phyloP scores from a whole-genome alignment of 2,113 vertebrate species.

The Anolis sagrei region DNA sequence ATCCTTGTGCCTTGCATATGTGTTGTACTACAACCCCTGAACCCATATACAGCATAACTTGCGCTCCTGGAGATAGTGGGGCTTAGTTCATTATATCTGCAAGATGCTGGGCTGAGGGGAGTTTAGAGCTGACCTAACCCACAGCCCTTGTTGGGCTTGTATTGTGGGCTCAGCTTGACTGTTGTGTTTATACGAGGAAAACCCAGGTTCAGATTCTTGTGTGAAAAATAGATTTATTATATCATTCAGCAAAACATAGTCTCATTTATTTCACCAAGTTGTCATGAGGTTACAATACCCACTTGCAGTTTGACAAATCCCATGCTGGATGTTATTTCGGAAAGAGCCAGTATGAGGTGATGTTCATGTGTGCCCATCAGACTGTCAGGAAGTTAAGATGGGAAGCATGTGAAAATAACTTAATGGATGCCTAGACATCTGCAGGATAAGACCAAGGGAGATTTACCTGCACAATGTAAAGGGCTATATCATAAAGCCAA shows the following conservation, averaged over 20 bases:
- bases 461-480: accelerated
- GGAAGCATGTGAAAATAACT: background rate
- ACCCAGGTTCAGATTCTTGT: background rate
- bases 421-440: too few species aligned
- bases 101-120: background rate
- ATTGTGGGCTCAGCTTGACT: background rate
- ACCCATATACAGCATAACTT: too few species aligned
- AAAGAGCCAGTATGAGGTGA: background rate
- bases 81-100: background rate
- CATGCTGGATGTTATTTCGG: background rate
- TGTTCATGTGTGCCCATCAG: background rate
- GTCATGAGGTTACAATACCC: background rate
- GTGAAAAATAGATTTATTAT: too few species aligned
- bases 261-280: background rate
- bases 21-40: background rate
- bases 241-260: too few species aligned
- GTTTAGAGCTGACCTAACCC: background rate
- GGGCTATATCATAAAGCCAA: background rate
- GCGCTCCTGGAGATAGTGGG: background rate
- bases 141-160: background rate
- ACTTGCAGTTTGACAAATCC: background rate
- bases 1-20: background rate
- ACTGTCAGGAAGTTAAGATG: background rate
- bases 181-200: background rate
- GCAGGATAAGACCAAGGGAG: background rate